Evolutionary conservation across 2,888 invertebrate genomes (phyloP).

Genomic region (Aplocera efformata): DNA sequence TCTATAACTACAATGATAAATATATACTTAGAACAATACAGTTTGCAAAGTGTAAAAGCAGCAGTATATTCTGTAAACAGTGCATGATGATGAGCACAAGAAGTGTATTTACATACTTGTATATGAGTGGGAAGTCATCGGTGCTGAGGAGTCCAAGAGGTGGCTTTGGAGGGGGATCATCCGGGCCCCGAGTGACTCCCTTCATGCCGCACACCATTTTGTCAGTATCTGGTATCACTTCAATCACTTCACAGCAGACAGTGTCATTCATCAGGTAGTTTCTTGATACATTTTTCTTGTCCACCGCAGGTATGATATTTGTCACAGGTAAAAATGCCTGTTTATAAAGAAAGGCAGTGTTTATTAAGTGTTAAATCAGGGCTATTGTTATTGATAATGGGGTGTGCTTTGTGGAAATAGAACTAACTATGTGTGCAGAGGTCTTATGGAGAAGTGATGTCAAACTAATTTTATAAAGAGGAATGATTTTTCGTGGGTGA

Average conservation of each 20-base stretch:
- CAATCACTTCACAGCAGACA: constrained; percentile 93
- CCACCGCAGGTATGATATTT: constrained; percentile 88
- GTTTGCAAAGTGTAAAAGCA: constrained; percentile 42
- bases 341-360: constrained; percentile 14
- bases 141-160: constrained; percentile 91
- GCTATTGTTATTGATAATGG: too few relatives aligned
- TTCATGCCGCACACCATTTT: constrained; percentile 94
- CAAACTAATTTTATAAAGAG: too few relatives aligned
- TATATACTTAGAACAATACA: constrained; percentile 50
- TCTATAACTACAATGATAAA: constrained; percentile 52
- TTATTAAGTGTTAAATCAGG: background rate
- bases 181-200: constrained; percentile 85
- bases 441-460: too few relatives aligned
- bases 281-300: constrained; percentile 89
- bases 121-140: constrained; percentile 89
- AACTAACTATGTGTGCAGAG: too few relatives aligned
- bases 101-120: constrained; percentile 85
- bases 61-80: constrained; percentile 58
- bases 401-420: too few relatives aligned
- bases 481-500: too few relatives aligned
- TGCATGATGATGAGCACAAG: constrained; percentile 34
- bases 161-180: constrained; percentile 85
- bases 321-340: constrained; percentile 85
- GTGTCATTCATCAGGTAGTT: constrained; percentile 91
- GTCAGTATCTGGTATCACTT: constrained; percentile 92